A percentile compares a stretch with the other conserved stretches of the same genome.
These are phyloP conservation scores for Arnoldichthys spilopterus DNA, from an alignment of 2,797 vertebrate species.

Conservation along the genomic window DNA sequence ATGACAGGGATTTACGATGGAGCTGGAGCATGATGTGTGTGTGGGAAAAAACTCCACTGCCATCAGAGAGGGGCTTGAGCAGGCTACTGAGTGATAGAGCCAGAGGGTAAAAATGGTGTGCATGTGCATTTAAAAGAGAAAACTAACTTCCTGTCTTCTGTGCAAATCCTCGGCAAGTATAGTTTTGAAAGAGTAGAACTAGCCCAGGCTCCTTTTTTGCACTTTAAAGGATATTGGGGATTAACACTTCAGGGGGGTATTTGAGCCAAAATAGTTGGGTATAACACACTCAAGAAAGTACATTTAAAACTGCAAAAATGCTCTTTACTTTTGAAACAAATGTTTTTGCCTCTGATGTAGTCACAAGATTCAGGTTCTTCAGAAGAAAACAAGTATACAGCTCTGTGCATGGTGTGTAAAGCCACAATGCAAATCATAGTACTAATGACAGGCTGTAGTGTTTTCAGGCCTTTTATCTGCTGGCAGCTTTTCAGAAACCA, in stretches of 20 bases:
- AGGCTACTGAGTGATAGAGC: not conserved
- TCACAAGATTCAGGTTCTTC: not conserved
- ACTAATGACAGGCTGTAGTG: not conserved
- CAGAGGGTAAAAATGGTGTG: not conserved
- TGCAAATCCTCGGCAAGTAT: not conserved
- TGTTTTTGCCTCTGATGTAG: not conserved
- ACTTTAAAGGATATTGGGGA: slow-evolving; percentile 6
- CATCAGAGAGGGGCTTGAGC: slow-evolving; percentile 6
- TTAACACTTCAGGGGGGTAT: not conserved
- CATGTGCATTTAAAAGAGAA: not conserved
- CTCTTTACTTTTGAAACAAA: not conserved
- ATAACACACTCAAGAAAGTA: not conserved
- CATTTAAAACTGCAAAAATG: not conserved
- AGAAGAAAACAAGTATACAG: not conserved
- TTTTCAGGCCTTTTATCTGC: slow-evolving; percentile 4
- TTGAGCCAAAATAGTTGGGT: not conserved
- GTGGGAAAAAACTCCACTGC: not conserved
- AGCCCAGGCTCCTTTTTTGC: not conserved
- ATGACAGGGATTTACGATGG: slow-evolving; percentile 4
- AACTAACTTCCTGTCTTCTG: not conserved
- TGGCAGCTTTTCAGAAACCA: not conserved
- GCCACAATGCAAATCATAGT: not conserved
- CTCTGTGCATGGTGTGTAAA: not conserved
- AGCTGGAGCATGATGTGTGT: not conserved
- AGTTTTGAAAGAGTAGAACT: not conserved